Percentiles rank a stretch among this genome's conserved stretches.
Conservation (phyloP, 1,140 invertebrate species). For the Plutomurus gul region DNA sequence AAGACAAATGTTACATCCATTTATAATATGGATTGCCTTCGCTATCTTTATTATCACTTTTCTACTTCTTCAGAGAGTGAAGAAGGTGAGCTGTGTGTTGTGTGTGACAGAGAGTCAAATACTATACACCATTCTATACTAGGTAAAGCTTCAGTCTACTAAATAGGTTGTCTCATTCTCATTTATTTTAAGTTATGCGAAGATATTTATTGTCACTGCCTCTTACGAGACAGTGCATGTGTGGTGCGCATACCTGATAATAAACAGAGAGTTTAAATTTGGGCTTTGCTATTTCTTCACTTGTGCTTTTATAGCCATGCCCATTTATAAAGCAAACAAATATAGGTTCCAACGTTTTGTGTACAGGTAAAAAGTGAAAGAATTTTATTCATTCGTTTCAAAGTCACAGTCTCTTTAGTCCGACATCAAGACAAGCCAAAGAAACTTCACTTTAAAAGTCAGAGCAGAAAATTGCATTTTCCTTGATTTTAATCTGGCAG, state of each 20-base stretch:
- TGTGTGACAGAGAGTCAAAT: background rate
- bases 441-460: background rate
- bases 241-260: background rate
- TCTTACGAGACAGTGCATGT: background rate
- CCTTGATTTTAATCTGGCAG: no score
- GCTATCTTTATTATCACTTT: background rate
- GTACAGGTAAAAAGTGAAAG: slow-evolving; percentile 9
- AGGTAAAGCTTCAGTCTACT: no score
- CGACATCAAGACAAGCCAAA: background rate
- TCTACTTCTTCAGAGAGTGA: background rate
- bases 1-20: background rate
- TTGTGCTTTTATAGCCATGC: slow-evolving; percentile 10
- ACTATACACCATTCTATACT: background rate
- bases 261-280: background rate
- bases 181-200: background rate
- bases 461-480: slow-evolving; percentile 9
- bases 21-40: no score
- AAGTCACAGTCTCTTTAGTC: slow-evolving; percentile 20
- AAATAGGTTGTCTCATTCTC: no score
- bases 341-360: background rate
- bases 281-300: background rate
- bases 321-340: slow-evolving; percentile 21
- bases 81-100: background rate
- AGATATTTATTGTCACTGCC: background rate
- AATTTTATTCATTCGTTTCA: slow-evolving; percentile 15